These are phyloP conservation scores for Lycodopsis pacificus DNA, from an alignment of 2,797 vertebrate genomes.

Conservation along the genomic window DNA sequence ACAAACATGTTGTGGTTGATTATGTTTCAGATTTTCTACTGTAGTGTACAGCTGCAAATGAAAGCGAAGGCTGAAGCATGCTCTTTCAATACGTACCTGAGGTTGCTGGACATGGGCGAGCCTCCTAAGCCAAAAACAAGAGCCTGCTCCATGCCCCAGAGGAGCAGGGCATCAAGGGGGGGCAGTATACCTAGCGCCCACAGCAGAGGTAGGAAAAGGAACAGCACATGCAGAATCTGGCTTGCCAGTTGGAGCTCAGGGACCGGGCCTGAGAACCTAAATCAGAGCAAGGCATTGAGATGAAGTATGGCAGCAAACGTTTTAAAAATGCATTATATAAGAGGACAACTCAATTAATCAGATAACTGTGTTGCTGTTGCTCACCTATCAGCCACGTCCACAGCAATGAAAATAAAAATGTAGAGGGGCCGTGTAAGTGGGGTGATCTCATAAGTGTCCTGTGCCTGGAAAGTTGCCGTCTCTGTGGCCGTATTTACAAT, in stretches of 20 bases:
- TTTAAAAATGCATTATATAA: neutral
- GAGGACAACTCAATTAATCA: neutral
- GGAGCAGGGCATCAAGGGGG: conserved; percentile 93
- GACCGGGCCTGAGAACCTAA: conserved; percentile 88
- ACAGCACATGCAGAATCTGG: conserved; percentile 94
- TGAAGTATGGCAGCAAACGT: conserved; percentile 5
- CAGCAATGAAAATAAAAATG: conserved; percentile 91
- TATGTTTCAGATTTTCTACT: neutral
- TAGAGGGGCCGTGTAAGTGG: conserved; percentile 96
- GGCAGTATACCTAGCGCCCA: conserved; percentile 95
- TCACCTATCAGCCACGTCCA: conserved; percentile 95
- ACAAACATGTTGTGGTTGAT: neutral
- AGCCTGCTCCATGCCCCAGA: conserved; percentile 96
- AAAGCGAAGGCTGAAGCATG: neutral
- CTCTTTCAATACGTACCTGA: conserved; percentile 82
- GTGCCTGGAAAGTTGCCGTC: conserved; percentile 95
- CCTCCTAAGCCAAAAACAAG: conserved; percentile 96
- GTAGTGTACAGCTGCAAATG: neutral
- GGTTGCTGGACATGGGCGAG: conserved; percentile 94
- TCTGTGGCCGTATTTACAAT: conserved; percentile 95
- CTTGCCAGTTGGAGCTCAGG: conserved; percentile 90
- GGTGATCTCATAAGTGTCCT: conserved; percentile 95
- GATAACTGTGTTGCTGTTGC: neutral
- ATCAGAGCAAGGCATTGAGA: conserved; percentile 26
- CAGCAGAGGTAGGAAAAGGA: conserved; percentile 94